Percentiles rank a stretch among this genome's conserved stretches.
These are phyloP conservation scores for Caenorhabditis latens DNA, from an alignment of 1,140 invertebrate genomes.

Conservation along the genomic window DNA sequence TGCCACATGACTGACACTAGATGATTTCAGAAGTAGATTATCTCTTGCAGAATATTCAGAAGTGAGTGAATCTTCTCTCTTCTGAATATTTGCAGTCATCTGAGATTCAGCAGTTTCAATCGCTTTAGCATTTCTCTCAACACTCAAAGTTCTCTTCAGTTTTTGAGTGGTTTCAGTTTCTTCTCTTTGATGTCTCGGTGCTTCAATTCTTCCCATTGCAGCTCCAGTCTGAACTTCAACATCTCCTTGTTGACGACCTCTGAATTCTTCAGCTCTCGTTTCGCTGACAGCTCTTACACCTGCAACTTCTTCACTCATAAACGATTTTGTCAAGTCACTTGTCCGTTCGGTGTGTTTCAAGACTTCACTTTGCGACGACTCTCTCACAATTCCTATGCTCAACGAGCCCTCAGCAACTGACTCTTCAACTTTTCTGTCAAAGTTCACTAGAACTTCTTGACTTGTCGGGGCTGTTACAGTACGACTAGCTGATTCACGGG, in stretches of 20 bases:
- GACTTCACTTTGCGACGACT: slow-evolving; percentile 35
- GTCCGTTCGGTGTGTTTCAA: slow-evolving; percentile 45
- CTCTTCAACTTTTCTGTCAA: slow-evolving; percentile 34
- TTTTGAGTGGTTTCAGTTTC: slow-evolving; percentile 15
- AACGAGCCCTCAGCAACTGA: slow-evolving; percentile 39
- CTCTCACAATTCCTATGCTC: slow-evolving; percentile 47
- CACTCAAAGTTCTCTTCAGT: slow-evolving; percentile 37
- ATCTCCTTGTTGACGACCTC: slow-evolving; percentile 32
- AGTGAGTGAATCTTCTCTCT: slow-evolving; percentile 13
- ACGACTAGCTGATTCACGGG: slow-evolving; percentile 43
- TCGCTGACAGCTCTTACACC: slow-evolving; percentile 18
- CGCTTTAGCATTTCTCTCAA: background rate
- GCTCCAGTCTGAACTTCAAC: slow-evolving; percentile 40
- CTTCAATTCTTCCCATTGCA: slow-evolving; percentile 17
- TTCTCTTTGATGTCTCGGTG: slow-evolving; percentile 26
- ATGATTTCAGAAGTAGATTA: slow-evolving; percentile 16
- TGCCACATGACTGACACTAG: slow-evolving; percentile 28
- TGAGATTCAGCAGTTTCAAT: slow-evolving; percentile 9
- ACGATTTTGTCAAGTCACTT: slow-evolving; percentile 15
- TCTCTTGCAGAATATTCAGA: slow-evolving; percentile 1
- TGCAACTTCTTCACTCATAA: slow-evolving; percentile 40
- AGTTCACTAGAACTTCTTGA: slow-evolving; percentile 22
- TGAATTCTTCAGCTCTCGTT: slow-evolving; percentile 21
- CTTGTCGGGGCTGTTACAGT: slow-evolving; percentile 41
- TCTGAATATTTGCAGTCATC: slow-evolving; percentile 5